phyloP scores from a whole-genome alignment of 2,888 invertebrate species.

The Morinoia aosen region DNA sequence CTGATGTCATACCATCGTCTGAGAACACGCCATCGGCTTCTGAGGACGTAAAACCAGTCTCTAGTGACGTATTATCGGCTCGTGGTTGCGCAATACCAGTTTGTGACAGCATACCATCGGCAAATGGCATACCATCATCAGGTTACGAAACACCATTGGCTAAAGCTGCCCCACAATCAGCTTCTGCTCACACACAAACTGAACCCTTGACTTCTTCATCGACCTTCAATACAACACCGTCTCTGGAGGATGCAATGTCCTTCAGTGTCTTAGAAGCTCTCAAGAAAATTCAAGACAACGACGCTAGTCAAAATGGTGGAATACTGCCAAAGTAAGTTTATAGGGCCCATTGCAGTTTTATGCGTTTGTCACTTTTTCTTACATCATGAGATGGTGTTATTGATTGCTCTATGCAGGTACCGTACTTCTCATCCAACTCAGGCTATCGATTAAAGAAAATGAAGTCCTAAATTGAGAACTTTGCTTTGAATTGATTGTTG shows the following conservation, averaged over 20 bases:
- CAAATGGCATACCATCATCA: neutral
- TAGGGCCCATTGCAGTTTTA: neutral
- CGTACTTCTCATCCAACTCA: too few relatives aligned
- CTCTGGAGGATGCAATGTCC: neutral
- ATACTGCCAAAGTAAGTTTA: neutral
- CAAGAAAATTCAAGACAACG: conserved; percentile 23
- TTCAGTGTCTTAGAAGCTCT: conserved; percentile 22
- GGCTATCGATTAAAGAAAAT: too few relatives aligned
- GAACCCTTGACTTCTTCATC: neutral
- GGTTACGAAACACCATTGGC: neutral
- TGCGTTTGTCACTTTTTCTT: neutral
- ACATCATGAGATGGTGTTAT: neutral
- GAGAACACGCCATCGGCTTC: neutral
- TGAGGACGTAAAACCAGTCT: neutral
- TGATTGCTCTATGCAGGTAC: too few relatives aligned
- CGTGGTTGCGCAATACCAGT: neutral
- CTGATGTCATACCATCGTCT: too few relatives aligned
- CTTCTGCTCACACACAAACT: neutral
- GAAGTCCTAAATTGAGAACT: too few relatives aligned
- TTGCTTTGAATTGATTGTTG: too few relatives aligned
- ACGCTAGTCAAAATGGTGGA: neutral
- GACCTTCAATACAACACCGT: neutral
- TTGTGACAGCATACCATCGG: neutral
- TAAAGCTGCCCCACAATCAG: too few relatives aligned
- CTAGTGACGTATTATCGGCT: neutral